Percentiles rank a stretch among this genome's conserved stretches.
phyloP scores from a whole-genome alignment of 1,140 invertebrate species.

The Nomia melanderi region DNA sequence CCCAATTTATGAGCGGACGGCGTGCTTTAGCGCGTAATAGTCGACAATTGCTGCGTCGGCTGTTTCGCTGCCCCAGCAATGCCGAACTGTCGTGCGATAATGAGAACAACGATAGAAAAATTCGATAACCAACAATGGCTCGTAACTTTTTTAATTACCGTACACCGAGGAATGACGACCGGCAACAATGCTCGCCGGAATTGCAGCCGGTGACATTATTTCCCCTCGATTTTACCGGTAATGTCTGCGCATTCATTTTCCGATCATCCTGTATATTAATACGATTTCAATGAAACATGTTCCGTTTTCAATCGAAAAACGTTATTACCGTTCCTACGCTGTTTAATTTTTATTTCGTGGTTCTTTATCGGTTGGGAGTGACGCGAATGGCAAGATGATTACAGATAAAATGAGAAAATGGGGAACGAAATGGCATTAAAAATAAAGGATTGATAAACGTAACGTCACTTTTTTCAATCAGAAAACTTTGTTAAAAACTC shows the following conservation, averaged over 20 bases:
- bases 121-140: slow-evolving; percentile 40
- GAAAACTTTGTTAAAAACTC: too few relatives aligned
- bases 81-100: slow-evolving; percentile 35
- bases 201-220: slow-evolving; percentile 7
- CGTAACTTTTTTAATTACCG: slow-evolving; percentile 50
- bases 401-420: background rate
- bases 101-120: slow-evolving; percentile 51
- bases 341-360: too few relatives aligned
- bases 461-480: too few relatives aligned
- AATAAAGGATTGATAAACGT: too few relatives aligned
- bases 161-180: background rate
- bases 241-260: slow-evolving; percentile 24
- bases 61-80: slow-evolving; percentile 21
- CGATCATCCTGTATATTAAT: background rate
- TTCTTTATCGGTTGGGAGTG: too few relatives aligned
- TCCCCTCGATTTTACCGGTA: slow-evolving; percentile 17
- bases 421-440: too few relatives aligned
- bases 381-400: background rate
- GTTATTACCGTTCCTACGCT: background rate
- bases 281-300: background rate
- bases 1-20: background rate
- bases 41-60: slow-evolving; percentile 37
- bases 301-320: background rate
- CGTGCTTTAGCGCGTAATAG: slow-evolving; percentile 23
- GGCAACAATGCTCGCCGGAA: slow-evolving; percentile 24